A percentile compares a stretch with the other conserved stretches of the same genome.
phyloP scores from a whole-genome alignment of 2,113 vertebrate species.

The Hyperopisus bebe region DNA sequence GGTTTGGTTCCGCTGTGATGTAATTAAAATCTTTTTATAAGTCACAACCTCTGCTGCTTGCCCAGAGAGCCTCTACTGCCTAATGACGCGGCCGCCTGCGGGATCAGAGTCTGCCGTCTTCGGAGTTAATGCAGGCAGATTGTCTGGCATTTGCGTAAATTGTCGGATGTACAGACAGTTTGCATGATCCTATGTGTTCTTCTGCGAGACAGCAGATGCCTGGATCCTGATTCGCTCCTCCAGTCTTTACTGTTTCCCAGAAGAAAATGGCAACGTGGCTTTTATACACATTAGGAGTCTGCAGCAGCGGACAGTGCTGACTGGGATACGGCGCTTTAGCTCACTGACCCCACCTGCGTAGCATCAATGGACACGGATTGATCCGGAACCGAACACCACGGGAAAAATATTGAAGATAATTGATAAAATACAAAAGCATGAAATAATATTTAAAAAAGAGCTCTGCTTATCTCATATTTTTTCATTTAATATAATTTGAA shows the following conservation, averaged over 20 bases:
- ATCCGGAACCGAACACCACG: not conserved
- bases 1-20: not conserved
- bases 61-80: not conserved
- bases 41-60: not conserved
- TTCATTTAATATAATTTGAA: not conserved
- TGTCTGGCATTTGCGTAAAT: not conserved
- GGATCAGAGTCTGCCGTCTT: not conserved
- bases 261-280: not conserved
- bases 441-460: not conserved
- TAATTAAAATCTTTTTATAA: conserved; percentile 2
- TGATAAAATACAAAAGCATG: not conserved
- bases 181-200: not conserved
- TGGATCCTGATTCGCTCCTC: not conserved
- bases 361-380: not conserved
- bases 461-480: not conserved
- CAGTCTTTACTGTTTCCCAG: not conserved
- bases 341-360: not conserved
- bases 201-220: not conserved
- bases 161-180: not conserved
- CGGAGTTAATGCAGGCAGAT: not conserved
- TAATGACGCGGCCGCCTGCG: not conserved
- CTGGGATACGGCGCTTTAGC: not conserved
- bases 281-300: not conserved
- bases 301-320: not conserved
- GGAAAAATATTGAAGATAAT: not conserved